Conservation (phyloP, 2,113 vertebrate species). For the Kryptolebias marmoratus region DNA sequence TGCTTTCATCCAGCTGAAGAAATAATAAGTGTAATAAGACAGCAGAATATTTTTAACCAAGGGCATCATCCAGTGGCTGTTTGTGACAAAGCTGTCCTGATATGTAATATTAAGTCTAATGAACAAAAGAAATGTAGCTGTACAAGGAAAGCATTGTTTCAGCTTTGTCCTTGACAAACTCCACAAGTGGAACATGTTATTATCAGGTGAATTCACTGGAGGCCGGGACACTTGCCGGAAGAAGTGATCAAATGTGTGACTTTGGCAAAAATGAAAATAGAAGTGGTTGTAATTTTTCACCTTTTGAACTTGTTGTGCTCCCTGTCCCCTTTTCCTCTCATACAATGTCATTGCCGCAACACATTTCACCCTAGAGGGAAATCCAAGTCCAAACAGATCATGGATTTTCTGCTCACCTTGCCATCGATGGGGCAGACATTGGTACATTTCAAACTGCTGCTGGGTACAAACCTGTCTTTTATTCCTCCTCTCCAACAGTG, state of each 20-base stretch:
- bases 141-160: slow-evolving; percentile 26
- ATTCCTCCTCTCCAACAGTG: slow-evolving; percentile 16
- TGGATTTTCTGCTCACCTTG: slow-evolving; percentile 34
- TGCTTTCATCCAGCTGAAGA: slow-evolving; percentile 39
- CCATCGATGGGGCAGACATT: slow-evolving; percentile 28
- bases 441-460: slow-evolving; percentile 40
- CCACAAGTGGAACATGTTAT: slow-evolving; percentile 10
- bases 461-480: slow-evolving; percentile 31
- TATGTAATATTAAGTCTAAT: slow-evolving; percentile 58
- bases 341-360: slow-evolving; percentile 18
- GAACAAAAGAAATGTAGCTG: slow-evolving; percentile 34
- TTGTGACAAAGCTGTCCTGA: slow-evolving; percentile 38
- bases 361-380: slow-evolving; percentile 33
- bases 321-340: neutral
- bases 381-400: slow-evolving; percentile 40
- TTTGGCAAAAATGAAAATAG: slow-evolving; percentile 23
- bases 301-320: slow-evolving; percentile 28
- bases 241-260: slow-evolving; percentile 18
- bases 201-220: slow-evolving; percentile 4
- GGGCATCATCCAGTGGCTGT: slow-evolving; percentile 56
- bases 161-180: slow-evolving; percentile 36
- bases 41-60: slow-evolving; percentile 59
- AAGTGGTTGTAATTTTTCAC: slow-evolving; percentile 10
- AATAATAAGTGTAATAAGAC: slow-evolving; percentile 67
- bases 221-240: slow-evolving; percentile 1